Base-by-base conservation (phyloP, 2,888 invertebrate genomes). In the Napeogenes inachia region DNA sequence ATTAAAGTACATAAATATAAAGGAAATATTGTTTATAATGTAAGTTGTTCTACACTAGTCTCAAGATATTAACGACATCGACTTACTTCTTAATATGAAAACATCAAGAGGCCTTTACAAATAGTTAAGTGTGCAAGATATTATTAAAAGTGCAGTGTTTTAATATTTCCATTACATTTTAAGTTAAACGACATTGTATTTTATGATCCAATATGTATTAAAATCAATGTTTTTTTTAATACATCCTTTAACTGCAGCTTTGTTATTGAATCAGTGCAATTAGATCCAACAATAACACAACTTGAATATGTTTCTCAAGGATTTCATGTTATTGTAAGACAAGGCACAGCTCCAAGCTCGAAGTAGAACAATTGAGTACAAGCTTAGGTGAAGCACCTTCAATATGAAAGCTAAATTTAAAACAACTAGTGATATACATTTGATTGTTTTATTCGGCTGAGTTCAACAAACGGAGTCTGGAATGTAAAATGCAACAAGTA, bases 21-120 rank as follows among this genome's bases (percentile, higher is more conserved):
- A 71, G 69, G 80, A 80, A 79, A 80, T 79, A 80, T 77, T 73
- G 74, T 76, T 78, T 75, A 75, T 71, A 76, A 75, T 75, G 73
- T 75, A 75, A 75, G 73, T 75, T 77, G 73, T 72, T 75, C 53
- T 65, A 63, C 60, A 54, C 63, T 64, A 66, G 45, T 62, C 47
- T 56, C 62, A 56, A 63, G 63, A 63, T 62, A 59, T 53, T 56
- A 30, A 55, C 60, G 54, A 56, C 33, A 58, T 21, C 21, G 13
- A 45, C 47, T 56, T 54, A 57, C n/a, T 60, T 56, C 60, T 58
- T 54, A 47, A 62, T 59, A 64, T 30, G 21, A 54, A 53, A 47
- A 54, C 55, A 50, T 61, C 64, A 59, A 56, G 45, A 63, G 30
- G 46, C 32, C 50, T 47, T 57, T 56, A 45, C 35, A 61, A 38